Evolutionary conservation across 2,888 invertebrate species (phyloP).

Genomic region (Nebria salina): DNA sequence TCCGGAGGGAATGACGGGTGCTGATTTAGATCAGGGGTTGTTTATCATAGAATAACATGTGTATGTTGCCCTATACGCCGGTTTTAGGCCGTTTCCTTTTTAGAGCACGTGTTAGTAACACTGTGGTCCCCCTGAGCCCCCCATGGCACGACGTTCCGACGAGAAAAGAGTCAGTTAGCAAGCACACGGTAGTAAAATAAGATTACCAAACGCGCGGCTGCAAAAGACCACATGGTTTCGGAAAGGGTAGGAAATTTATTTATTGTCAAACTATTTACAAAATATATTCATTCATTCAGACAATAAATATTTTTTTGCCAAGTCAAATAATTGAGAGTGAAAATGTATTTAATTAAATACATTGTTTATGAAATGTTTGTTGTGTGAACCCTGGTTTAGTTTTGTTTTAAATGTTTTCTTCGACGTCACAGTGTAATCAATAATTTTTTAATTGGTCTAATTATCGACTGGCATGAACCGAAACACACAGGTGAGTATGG

Average conservation of each 20-base stretch:
- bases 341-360: too few relatives aligned
- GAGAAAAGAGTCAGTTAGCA: constrained; percentile 15
- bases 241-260: neutral
- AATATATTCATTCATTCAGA: too few relatives aligned
- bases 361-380: too few relatives aligned
- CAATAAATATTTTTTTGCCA: too few relatives aligned
- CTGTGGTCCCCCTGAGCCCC: constrained; percentile 18
- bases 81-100: constrained; percentile 17
- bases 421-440: neutral
- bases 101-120: constrained; percentile 37
- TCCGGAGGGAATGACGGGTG: neutral
- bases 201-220: neutral
- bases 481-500: constrained; percentile 28
- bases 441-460: constrained; percentile 6
- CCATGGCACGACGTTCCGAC: constrained; percentile 12
- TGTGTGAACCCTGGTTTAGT: neutral
- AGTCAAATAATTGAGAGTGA: too few relatives aligned
- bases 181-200: constrained; percentile 17
- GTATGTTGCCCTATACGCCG: neutral
- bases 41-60: neutral
- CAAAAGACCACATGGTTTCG: constrained; percentile 9
- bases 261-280: too few relatives aligned
- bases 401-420: constrained; percentile 10
- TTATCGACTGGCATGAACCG: constrained; percentile 3
- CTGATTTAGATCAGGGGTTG: neutral